Conservation (phyloP, 2,888 invertebrate species). For the Zaprionus lineosus region DNA sequence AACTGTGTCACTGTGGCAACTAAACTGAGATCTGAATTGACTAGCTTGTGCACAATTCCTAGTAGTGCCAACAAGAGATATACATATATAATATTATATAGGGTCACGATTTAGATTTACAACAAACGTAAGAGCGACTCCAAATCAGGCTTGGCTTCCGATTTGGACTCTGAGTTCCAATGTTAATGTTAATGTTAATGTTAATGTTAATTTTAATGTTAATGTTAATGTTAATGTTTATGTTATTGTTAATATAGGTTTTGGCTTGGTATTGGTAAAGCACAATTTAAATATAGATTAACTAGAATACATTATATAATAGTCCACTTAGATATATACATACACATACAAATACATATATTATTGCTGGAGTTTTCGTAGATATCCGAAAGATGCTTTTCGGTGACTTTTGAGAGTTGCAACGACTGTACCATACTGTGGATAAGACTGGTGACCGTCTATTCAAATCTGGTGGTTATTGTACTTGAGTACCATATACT, state of each 20-base stretch:
- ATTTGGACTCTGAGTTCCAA: too few species aligned
- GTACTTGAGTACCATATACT: too few species aligned
- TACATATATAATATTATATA: conserved; percentile 5
- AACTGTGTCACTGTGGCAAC: too few species aligned
- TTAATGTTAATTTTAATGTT: too few species aligned
- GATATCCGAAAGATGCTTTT: not conserved
- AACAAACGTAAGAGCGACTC: not conserved
- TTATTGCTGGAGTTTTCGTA: conserved; percentile 8
- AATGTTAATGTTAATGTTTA: conserved; percentile 13
- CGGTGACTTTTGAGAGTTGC: not conserved
- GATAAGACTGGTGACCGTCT: too few species aligned
- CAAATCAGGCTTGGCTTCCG: too few species aligned
- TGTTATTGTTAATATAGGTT: not conserved
- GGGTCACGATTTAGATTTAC: not conserved
- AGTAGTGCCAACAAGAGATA: conserved; percentile 21
- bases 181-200: too few species aligned
- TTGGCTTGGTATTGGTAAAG: conserved; percentile 17
- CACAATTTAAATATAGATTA: conserved; percentile 26
- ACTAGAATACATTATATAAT: conserved; percentile 31
- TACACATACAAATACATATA: conserved; percentile 55
- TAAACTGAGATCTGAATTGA: too few species aligned
- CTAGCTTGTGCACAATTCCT: conserved; percentile 33
- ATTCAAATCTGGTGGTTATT: too few species aligned
- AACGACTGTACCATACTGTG: not conserved
- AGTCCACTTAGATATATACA: conserved; percentile 49